Evolutionary conservation across 2,797 vertebrate genomes (phyloP).

Genomic region (Morelia viridis): DNA sequence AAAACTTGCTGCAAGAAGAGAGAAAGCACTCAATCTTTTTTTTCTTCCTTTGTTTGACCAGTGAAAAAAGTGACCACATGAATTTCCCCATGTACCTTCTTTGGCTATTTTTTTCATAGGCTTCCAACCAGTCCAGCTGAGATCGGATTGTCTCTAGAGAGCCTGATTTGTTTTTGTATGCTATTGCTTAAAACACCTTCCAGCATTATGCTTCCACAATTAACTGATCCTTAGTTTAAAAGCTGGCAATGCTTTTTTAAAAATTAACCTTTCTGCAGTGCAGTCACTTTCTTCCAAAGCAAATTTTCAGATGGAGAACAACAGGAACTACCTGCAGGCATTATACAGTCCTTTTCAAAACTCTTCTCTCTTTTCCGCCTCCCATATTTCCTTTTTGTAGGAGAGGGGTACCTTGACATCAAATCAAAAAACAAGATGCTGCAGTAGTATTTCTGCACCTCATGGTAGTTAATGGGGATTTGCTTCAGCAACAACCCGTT

Average conservation of each 20-base stretch:
- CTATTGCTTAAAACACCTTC: background rate
- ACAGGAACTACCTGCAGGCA: accelerated
- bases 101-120: background rate
- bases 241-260: background rate
- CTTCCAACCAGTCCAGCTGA: background rate
- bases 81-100: background rate
- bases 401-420: background rate
- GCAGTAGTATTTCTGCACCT: background rate
- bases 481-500: background rate
- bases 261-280: background rate
- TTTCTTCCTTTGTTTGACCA: background rate
- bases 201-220: background rate
- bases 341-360: background rate
- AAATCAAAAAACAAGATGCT: conserved; percentile 1
- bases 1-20: background rate
- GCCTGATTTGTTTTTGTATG: background rate
- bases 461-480: conserved; percentile 5
- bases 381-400: background rate
- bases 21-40: background rate
- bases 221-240: background rate
- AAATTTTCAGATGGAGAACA: background rate
- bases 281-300: conserved; percentile 1
- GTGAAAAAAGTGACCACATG: background rate
- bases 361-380: background rate
- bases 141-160: background rate